Evolutionary conservation across 2,888 invertebrate species (phyloP).

Genomic region (Calameuta filiformis): DNA sequence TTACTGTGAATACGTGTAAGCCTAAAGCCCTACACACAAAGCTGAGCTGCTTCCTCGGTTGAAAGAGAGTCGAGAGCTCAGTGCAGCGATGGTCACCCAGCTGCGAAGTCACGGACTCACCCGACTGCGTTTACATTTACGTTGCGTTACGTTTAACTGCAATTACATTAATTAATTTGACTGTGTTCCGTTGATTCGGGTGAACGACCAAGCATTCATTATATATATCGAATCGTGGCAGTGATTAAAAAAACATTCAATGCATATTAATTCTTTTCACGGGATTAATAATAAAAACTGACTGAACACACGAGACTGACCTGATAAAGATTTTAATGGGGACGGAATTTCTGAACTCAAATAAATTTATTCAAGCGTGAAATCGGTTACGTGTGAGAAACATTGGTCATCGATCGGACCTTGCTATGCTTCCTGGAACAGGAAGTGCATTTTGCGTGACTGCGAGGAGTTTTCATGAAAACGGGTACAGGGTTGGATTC

Average conservation of each 20-base stretch:
- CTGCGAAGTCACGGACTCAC: slow-evolving; percentile 47
- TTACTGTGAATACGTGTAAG: slow-evolving; percentile 8
- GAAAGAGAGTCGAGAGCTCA: slow-evolving; percentile 50
- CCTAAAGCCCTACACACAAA: slow-evolving; percentile 48
- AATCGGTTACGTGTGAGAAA: background rate
- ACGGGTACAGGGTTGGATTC: background rate
- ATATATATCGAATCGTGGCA: background rate
- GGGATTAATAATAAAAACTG: background rate
- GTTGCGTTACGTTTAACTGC: background rate
- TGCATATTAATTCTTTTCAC: background rate
- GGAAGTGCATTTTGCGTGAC: background rate
- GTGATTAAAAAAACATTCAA: background rate
- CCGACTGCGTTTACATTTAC: background rate
- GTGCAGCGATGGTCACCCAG: slow-evolving; percentile 62
- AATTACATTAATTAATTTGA: background rate
- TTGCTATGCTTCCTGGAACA: background rate
- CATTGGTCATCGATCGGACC: background rate
- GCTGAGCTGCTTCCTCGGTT: slow-evolving; percentile 33
- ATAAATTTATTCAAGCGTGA: background rate
- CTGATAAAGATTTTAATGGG: background rate
- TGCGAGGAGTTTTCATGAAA: background rate
- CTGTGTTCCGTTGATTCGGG: background rate
- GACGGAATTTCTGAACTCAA: background rate
- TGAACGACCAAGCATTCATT: background rate
- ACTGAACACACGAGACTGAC: background rate